phyloP scores from a whole-genome alignment of 2,888 invertebrate species.

The Drosophila greeni region DNA sequence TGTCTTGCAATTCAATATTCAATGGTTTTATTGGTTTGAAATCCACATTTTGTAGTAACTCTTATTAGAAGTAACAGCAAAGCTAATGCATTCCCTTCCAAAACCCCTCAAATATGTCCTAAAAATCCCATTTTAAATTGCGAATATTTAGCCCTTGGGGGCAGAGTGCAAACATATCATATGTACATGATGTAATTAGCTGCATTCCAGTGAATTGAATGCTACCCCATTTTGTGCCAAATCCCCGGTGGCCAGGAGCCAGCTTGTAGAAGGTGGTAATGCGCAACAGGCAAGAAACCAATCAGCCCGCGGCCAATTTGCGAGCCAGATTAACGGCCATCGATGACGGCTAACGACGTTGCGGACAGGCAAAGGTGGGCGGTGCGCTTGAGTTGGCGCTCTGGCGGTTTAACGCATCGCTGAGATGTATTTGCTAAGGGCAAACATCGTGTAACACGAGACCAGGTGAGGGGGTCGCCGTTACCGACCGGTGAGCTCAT shows the following conservation, averaged over 20 bases:
- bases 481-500: conserved; percentile 10
- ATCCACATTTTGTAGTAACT: too few species aligned
- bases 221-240: conserved; percentile 2
- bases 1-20: too few species aligned
- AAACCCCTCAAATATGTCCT: not conserved
- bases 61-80: too few species aligned
- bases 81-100: not conserved
- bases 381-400: conserved; percentile 2
- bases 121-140: not conserved
- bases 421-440: conserved; percentile 47
- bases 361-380: not conserved
- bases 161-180: not conserved
- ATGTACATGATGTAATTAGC: conserved; percentile 11
- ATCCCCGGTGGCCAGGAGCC: not conserved
- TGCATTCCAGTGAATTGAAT: conserved; percentile 10
- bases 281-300: conserved; percentile 36
- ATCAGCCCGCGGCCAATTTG: conserved; percentile 47
- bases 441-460: conserved; percentile 24
- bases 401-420: conserved; percentile 50
- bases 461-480: conserved; percentile 16
- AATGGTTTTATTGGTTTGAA: too few species aligned
- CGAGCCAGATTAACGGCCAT: conserved; percentile 31
- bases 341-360: conserved; percentile 13
- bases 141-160: not conserved
- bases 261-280: conserved; percentile 1